These are phyloP conservation scores for Probosciger aterrimus DNA, from an alignment of 2,113 vertebrate genomes.

Conservation along the genomic window DNA sequence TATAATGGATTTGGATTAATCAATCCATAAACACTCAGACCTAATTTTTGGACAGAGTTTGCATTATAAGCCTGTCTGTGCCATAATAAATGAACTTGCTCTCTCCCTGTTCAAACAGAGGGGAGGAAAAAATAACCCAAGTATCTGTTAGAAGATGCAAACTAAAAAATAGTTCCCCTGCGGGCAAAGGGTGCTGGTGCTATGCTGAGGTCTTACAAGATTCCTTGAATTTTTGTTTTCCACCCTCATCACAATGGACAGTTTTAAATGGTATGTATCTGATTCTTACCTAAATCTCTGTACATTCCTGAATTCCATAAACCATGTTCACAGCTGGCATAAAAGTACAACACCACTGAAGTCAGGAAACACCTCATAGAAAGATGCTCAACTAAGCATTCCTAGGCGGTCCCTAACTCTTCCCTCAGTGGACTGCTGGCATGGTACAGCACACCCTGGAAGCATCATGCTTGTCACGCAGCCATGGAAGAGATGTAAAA, in stretches of 20 bases:
- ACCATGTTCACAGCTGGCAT: neutral
- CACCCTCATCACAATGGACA: neutral
- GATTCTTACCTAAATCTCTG: neutral
- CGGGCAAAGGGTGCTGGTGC: constrained; percentile 4
- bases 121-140: neutral
- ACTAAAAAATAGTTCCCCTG: constrained; percentile 25
- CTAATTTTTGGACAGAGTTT: neutral
- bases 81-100: neutral
- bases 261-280: neutral
- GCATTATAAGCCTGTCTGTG: neutral
- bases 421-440: neutral
- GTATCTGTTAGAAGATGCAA: neutral
- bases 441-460: neutral
- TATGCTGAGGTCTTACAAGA: constrained; percentile 16
- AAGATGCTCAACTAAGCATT: neutral
- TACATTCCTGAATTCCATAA: neutral
- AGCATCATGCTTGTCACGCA: neutral
- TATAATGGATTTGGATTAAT: neutral
- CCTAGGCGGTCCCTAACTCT: neutral
- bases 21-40: neutral
- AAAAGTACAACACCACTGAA: neutral
- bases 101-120: neutral
- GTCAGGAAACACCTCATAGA: neutral
- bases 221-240: constrained; percentile 14
- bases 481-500: neutral